A percentile compares a stretch with the other conserved stretches of the same genome.
These are phyloP conservation scores for Salpingus planirostris DNA, from an alignment of 2,888 invertebrate species.

Conservation along the genomic window DNA sequence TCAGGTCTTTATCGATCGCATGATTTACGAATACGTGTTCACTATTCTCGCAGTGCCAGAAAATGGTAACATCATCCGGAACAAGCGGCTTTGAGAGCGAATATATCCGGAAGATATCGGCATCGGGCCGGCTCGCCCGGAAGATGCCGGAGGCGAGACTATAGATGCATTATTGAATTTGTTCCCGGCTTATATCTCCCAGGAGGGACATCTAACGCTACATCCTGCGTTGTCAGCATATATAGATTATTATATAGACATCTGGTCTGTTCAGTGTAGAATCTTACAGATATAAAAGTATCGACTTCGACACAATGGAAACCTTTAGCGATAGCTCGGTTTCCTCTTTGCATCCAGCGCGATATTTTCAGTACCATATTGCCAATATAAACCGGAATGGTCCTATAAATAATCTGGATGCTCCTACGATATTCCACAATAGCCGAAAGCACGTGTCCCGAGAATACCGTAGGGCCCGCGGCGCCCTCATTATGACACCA, in stretches of 20 bases:
- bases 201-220: slow-evolving; percentile 38
- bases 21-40: slow-evolving; percentile 35
- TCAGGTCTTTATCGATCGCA: slow-evolving; percentile 15
- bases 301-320: slow-evolving; percentile 26
- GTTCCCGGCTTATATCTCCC: slow-evolving; percentile 42
- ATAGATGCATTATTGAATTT: slow-evolving; percentile 43
- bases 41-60: slow-evolving; percentile 32
- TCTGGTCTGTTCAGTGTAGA: slow-evolving; percentile 41
- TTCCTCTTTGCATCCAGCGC: slow-evolving; percentile 22
- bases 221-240: slow-evolving; percentile 44
- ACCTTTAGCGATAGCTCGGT: slow-evolving; percentile 12
- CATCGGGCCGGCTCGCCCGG: slow-evolving; percentile 22
- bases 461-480: slow-evolving; percentile 11
- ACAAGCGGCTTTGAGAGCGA: slow-evolving; percentile 20
- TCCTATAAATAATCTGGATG: slow-evolving; percentile 28
- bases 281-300: slow-evolving; percentile 41
- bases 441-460: slow-evolving; percentile 14
- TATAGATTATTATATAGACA: slow-evolving; percentile 47
- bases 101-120: slow-evolving; percentile 21
- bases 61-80: slow-evolving; percentile 27
- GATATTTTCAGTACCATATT: slow-evolving; percentile 24
- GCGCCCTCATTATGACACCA: too few species aligned
- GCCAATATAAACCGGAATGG: slow-evolving; percentile 27
- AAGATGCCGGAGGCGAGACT: slow-evolving; percentile 27
- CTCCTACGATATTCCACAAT: slow-evolving; percentile 17